Evolutionary conservation across 2,113 vertebrate genomes (phyloP), one percentile per base, ranked within the genome.

Genomic region (Tiliqua scincoides): DNA sequence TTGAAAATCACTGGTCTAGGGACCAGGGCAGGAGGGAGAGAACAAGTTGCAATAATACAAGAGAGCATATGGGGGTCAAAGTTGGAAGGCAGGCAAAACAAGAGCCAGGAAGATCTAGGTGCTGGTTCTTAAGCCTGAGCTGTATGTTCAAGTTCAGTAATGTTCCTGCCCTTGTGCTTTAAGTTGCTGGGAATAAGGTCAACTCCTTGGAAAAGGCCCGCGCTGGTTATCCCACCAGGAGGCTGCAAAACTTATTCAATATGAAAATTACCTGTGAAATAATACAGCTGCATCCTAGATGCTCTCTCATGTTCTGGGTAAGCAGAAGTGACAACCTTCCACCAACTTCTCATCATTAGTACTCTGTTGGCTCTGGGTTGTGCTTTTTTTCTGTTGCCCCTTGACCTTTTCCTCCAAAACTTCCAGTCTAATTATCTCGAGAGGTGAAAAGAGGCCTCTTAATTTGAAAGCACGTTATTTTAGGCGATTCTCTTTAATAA

Each of bases 351-450:
- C 57, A 21, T 68, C 63, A 20, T 79, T 52, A 80, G 75, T 85
- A 74, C n/a, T 37, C 43, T 37, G 32, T 14, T 63, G 10, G 10
- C 54, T 37, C 17, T 57, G 54, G 54, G 54, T 57, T 57, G 10
- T 57, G 30, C 32, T 11, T 17, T 65, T 30, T 65, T 86, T 35
- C 35, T 48, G 27, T 12, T 72, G 11, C 54, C 54, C 18, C 35
- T 90, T 92, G 91, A 93, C 73, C 89, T 89, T 94, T 93, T 85
- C 79, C 89, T 83, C 89, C 90, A 91, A 85, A 91, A 83, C 76
- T 92, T 88, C 93, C 89, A 81, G 76, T 91, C 73, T 15, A 93
- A 93, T 94, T 83, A 91, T 40, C 93, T 85, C 17, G 90, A 94
- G 92, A 91, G 90, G 88, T 92, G 90, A 87, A 80, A 37, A 43